Percentiles rank a stretch among this genome's conserved stretches.
Conservation (phyloP, 1,140 invertebrate species). For the Cydia amplana region DNA sequence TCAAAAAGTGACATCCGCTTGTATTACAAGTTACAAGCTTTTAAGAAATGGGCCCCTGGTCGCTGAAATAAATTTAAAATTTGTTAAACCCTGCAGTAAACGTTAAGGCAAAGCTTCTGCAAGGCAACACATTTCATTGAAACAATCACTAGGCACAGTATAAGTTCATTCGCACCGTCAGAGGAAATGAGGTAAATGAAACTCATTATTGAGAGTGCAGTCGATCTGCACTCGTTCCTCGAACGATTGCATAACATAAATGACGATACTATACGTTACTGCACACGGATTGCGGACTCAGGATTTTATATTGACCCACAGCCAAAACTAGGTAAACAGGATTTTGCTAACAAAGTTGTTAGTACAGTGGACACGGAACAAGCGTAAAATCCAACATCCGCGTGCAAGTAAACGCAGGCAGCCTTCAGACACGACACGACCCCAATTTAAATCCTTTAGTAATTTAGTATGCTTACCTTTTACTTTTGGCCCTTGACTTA, state of each 20-base stretch:
- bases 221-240: not conserved
- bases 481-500: slow-evolving; percentile 21
- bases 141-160: not conserved
- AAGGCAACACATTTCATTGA: not conserved
- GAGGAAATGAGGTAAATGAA: not conserved
- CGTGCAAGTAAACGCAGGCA: not conserved
- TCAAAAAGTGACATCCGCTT: too few relatives aligned
- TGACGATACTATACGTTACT: not conserved
- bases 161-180: not conserved
- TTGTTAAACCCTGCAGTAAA: not conserved
- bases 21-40: too few relatives aligned
- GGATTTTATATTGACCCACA: slow-evolving; percentile 16
- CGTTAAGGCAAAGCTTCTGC: not conserved
- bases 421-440: slow-evolving; percentile 24
- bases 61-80: not conserved
- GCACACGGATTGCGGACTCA: not conserved
- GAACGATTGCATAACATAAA: not conserved
- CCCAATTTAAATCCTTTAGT: slow-evolving; percentile 15
- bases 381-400: not conserved
- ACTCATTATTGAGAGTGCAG: not conserved
- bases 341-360: slow-evolving; percentile 21
- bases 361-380: slow-evolving; percentile 19
- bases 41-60: too few relatives aligned
- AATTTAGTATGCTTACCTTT: slow-evolving; percentile 18
- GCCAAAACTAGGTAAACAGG: slow-evolving; percentile 11